Percentiles rank a stretch among this genome's conserved stretches.
Evolutionary conservation across 2,888 invertebrate species (phyloP).

Genomic region (Rosalia funebris): DNA sequence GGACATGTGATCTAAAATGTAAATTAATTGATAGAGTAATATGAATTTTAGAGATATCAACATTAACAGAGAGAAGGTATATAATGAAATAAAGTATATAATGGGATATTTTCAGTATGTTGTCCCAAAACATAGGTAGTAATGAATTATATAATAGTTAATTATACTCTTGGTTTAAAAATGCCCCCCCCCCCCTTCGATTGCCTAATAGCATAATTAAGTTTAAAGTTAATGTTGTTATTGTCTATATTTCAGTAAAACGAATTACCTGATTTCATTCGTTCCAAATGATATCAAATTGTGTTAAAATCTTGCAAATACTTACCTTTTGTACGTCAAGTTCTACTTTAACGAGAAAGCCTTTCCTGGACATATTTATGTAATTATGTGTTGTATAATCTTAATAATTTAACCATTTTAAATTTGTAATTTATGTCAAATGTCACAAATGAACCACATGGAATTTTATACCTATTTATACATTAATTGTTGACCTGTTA

Average conservation of each 20-base stretch:
- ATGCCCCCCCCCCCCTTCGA: no score
- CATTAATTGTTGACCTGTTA: constrained; percentile 5
- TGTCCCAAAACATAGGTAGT: no score
- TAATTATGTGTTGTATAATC: not conserved
- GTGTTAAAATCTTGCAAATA: no score
- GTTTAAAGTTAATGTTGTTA: not conserved
- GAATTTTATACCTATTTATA: constrained; percentile 1
- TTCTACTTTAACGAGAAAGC: constrained; percentile 70
- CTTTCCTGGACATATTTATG: constrained; percentile 61
- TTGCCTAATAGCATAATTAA: not conserved
- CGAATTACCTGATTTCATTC: not conserved
- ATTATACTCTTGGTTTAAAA: no score
- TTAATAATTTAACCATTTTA: constrained; percentile 16
- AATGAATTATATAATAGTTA: no score
- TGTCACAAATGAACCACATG: constrained; percentile 11
- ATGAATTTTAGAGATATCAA: no score
- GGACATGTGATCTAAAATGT: constrained; percentile 80
- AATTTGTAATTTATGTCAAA: not conserved
- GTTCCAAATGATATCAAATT: no score
- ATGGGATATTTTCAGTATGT: no score
- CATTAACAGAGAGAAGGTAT: no score
- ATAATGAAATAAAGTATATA: no score
- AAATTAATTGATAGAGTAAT: no score
- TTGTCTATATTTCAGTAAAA: not conserved
- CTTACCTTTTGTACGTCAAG: constrained; percentile 69